Evolutionary conservation across 1,140 invertebrate species (phyloP), one percentile per base, ranked within the genome.

Genomic region (Heliconius melpomene): DNA sequence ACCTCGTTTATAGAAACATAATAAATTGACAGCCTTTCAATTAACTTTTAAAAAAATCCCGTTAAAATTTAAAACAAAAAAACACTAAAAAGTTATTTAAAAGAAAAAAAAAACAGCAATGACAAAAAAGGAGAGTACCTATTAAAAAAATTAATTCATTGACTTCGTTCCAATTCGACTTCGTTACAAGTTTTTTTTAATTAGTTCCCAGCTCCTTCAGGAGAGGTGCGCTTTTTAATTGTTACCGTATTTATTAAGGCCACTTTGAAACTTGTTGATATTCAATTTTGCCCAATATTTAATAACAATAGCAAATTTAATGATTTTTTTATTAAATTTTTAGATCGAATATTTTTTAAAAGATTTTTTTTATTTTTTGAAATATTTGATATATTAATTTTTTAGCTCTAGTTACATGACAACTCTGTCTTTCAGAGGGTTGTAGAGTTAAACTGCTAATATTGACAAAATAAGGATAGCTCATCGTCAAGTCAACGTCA

Each of bases 141-240:
- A 66, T 29, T 78, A 80, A 79, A 74, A 36, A 85, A 86, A 90
- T 88, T 89, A 87, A 90, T 88, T 88, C 84, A 87, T 88, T 77
- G 84, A 85, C 79, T 86, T 86, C 79, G 84, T 80, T 81, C 82
- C 74, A 78, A 79, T 87, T 87, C 87, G 79, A 88, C 85, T 82
- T 83, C 81, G 84, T 85, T 85, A 84, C 82, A 87, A 88, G 84
- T 89, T 86, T 85, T 87, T 89, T 89, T 88, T 91, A 89, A 84
- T 84, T 84, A 82, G 82, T 81, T 84, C 80, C 74, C 79, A 84
- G 38, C 66, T n/a, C 79, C 85, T 88, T 84, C 84, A 86, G 72
- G 78, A 85, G 80, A 77, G 74, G 76, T 75, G 70, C 60, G 75
- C 74, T 84, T 85, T 84, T 84, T 86, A 86, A 85, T 85, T 89